Conservation (phyloP, 2,888 invertebrate genomes). For the Leptopterna dolabrata region DNA sequence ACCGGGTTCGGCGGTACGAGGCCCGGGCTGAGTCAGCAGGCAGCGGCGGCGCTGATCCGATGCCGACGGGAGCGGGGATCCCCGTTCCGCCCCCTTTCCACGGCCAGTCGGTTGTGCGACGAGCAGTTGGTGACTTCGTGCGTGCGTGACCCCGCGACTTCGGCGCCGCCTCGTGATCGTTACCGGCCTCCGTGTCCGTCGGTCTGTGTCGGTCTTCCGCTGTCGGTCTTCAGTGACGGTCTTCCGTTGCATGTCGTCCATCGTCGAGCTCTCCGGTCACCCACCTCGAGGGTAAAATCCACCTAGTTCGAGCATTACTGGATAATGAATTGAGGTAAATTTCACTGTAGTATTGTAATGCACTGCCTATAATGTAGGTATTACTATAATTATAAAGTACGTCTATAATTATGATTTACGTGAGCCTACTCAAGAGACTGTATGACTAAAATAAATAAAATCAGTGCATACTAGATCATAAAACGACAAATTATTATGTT, state of each 20-base stretch:
- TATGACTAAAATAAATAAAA: too few relatives aligned
- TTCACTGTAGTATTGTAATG: too few relatives aligned
- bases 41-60: background rate
- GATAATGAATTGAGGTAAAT: background rate
- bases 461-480: too few relatives aligned
- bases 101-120: background rate
- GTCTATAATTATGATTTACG: too few relatives aligned
- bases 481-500: too few relatives aligned
- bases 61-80: background rate
- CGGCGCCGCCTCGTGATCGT: background rate
- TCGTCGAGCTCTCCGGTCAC: background rate
- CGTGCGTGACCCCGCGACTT: background rate
- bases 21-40: background rate
- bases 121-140: slow-evolving; percentile 3
- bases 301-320: background rate
- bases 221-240: background rate
- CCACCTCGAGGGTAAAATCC: background rate
- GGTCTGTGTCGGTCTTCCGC: background rate
- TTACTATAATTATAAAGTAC: too few relatives aligned
- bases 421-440: too few relatives aligned
- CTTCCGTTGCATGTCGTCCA: background rate
- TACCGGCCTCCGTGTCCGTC: background rate
- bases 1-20: too few relatives aligned
- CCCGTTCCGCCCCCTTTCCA: background rate
- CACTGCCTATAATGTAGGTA: too few relatives aligned